Conservation (phyloP, 2,888 invertebrate species). For the Amphipoea lucens region DNA sequence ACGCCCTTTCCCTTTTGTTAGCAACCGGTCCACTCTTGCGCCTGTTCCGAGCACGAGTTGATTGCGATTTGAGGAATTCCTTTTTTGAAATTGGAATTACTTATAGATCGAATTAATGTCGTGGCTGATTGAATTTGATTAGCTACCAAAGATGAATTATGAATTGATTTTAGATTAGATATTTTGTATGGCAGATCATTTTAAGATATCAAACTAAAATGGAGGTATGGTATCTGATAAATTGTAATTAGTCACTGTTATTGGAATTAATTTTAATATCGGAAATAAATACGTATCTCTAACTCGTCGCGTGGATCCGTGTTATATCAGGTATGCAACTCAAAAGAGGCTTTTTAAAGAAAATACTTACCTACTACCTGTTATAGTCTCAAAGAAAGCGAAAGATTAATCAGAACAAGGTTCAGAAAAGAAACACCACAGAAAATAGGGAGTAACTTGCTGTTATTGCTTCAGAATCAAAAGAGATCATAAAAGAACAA, state of each 20-base stretch:
- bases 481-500: background rate
- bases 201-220: background rate
- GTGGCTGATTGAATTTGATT: background rate
- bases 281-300: too few species aligned
- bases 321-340: too few species aligned
- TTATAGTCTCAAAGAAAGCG: background rate
- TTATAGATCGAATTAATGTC: background rate
- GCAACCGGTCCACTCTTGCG: slow-evolving; percentile 67
- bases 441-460: background rate
- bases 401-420: background rate
- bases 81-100: slow-evolving; percentile 24
- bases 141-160: background rate
- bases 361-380: background rate
- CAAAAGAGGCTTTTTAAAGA: background rate
- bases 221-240: background rate
- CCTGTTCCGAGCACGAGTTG: slow-evolving; percentile 35
- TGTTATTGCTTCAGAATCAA: background rate
- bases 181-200: background rate
- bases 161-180: background rate
- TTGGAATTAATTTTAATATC: too few species aligned
- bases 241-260: background rate
- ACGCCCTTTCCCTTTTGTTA: slow-evolving; percentile 74
- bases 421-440: background rate
- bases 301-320: too few species aligned
- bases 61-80: slow-evolving; percentile 32